Percentiles rank a stretch among this genome's conserved stretches.
These are phyloP conservation scores for Elmis aenea DNA, from an alignment of 2,888 invertebrate species.

Conservation along the genomic window DNA sequence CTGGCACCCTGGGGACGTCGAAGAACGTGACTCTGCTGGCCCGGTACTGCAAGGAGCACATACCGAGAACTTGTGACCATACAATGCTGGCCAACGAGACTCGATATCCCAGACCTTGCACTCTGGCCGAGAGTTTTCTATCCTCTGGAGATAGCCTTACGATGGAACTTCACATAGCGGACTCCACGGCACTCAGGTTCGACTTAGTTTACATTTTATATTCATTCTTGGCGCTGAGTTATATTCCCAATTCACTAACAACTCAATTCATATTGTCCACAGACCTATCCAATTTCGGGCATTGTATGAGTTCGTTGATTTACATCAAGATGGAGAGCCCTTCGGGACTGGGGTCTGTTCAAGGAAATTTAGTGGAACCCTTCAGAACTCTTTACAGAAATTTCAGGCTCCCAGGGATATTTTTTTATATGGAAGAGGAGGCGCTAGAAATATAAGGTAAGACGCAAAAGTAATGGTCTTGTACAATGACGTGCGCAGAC, in stretches of 20 bases:
- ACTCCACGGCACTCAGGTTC: conserved; percentile 81
- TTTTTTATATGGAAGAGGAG: conserved; percentile 81
- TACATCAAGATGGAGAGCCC: conserved; percentile 78
- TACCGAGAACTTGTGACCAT: conserved; percentile 79
- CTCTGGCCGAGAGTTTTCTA: conserved; percentile 73
- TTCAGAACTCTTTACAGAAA: conserved; percentile 61
- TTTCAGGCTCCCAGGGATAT: conserved; percentile 79
- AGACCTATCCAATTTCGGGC: conserved; percentile 82
- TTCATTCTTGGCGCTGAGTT: too few relatives aligned
- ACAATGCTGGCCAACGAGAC: conserved; percentile 58
- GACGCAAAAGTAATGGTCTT: too few relatives aligned
- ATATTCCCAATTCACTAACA: too few relatives aligned
- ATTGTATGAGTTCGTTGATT: conserved; percentile 82
- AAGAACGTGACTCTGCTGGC: conserved; percentile 73
- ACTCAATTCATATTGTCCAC: conserved; percentile 22
- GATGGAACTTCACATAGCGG: conserved; percentile 70
- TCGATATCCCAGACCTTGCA: conserved; percentile 64
- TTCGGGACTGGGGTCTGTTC: conserved; percentile 72
- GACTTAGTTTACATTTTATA: conserved; percentile 2
- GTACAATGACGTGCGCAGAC: too few relatives aligned
- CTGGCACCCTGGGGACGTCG: conserved; percentile 50
- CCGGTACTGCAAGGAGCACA: conserved; percentile 74
- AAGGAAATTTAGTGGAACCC: conserved; percentile 66
- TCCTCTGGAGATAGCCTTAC: conserved; percentile 78
- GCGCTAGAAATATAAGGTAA: conserved; percentile 74